Conservation (phyloP, 2,797 vertebrate genomes). For the Phataginus tricuspis region DNA sequence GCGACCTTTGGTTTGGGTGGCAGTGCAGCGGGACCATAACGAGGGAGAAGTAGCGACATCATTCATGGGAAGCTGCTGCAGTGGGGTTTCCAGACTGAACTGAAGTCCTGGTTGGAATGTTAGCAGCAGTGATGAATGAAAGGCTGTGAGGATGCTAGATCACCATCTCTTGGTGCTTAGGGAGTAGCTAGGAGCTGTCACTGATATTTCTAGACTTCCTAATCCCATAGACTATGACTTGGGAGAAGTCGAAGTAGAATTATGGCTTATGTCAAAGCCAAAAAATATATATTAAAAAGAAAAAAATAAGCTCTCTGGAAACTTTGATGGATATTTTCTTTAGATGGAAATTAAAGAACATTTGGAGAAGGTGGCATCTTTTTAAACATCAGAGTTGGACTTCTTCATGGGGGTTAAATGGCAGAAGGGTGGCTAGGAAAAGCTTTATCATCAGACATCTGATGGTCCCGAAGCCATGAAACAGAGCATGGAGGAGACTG, state of each 20-base stretch:
- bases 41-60: background rate
- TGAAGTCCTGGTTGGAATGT: background rate
- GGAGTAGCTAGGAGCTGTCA: rapidly evolving
- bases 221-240: background rate
- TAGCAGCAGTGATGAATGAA: background rate
- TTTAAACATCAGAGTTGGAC: background rate
- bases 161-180: background rate
- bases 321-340: background rate
- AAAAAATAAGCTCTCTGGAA: background rate
- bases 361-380: background rate
- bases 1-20: background rate
- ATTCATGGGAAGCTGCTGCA: background rate
- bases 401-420: background rate
- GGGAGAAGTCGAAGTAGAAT: background rate
- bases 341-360: background rate
- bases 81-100: no score
- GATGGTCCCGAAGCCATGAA: background rate
- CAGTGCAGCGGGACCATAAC: background rate
- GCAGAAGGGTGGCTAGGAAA: background rate
- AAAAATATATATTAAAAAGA: background rate
- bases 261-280: background rate
- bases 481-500: rapidly evolving
- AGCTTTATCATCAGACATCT: background rate
- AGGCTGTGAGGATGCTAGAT: background rate
- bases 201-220: background rate